Evolutionary conservation across 23 tunicate genomes (phyloP).

Genomic region (Oikopleura vanhoeffeni): DNA sequence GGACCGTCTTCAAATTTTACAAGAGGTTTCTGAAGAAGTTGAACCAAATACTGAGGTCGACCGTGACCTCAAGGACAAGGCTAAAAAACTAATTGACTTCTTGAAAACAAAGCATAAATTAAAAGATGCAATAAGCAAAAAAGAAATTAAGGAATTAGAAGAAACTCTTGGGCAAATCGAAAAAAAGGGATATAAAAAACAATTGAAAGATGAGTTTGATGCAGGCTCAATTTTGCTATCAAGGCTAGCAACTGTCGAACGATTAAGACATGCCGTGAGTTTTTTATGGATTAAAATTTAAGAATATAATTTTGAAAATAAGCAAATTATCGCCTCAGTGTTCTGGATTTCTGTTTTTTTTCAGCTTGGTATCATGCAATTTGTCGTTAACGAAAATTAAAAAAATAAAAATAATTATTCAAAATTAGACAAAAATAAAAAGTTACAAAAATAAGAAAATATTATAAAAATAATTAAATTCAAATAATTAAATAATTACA

Average conservation of each 20-base stretch:
- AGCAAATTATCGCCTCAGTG: too few relatives aligned
- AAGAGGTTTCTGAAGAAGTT: background rate
- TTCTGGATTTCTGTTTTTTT: too few relatives aligned
- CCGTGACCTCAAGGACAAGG: background rate
- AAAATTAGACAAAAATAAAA: too few relatives aligned
- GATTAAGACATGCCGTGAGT: background rate
- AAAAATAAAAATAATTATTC: too few relatives aligned
- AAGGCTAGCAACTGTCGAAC: background rate
- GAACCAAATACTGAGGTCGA: background rate
- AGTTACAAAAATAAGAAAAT: too few relatives aligned
- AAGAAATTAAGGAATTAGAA: background rate
- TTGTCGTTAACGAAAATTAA: too few relatives aligned
- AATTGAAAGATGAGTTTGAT: background rate
- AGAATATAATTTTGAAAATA: too few relatives aligned
- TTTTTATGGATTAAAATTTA: too few relatives aligned
- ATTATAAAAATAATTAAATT: too few relatives aligned
- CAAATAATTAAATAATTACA: too few relatives aligned
- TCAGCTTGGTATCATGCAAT: too few relatives aligned
- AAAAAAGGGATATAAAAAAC: background rate
- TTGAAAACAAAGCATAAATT: background rate
- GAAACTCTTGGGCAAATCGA: background rate
- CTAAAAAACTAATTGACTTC: background rate
- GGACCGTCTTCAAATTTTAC: background rate
- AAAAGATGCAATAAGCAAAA: constrained; percentile 1
- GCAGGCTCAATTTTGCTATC: background rate